Evolutionary conservation across 2,797 vertebrate genomes (phyloP).

Genomic region (Sphenopsis melanotis): DNA sequence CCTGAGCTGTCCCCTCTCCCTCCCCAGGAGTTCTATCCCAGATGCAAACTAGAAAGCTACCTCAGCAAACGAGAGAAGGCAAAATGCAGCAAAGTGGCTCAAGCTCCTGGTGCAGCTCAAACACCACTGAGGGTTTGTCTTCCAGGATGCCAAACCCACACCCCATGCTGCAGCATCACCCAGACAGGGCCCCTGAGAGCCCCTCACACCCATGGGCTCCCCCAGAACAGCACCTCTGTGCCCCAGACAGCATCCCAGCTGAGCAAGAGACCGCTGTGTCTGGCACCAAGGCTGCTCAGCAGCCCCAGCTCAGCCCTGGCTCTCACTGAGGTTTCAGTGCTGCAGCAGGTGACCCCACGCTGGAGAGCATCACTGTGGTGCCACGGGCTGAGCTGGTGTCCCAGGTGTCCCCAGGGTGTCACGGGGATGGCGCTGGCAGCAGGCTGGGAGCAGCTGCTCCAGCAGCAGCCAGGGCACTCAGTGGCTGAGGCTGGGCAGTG

Average conservation of each 20-base stretch:
- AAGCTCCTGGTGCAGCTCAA: background rate
- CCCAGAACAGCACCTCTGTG: background rate
- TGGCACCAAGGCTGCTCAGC: background rate
- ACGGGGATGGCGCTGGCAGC: rapidly evolving
- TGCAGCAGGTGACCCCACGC: background rate
- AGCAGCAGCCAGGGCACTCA: background rate
- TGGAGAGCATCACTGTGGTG: rapidly evolving
- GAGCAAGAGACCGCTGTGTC: rapidly evolving
- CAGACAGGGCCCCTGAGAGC: background rate
- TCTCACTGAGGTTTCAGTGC: background rate
- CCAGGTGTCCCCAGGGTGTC: background rate
- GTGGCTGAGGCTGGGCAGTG: background rate
- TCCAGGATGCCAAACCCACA: rapidly evolving
- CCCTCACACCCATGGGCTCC: rapidly evolving
- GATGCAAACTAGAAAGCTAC: background rate
- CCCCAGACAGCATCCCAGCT: rapidly evolving
- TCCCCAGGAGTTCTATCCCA: background rate
- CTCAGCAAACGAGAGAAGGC: background rate
- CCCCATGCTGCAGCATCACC: rapidly evolving
- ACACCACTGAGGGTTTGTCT: background rate
- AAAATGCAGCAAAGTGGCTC: background rate
- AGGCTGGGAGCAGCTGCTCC: background rate
- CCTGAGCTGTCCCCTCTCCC: background rate
- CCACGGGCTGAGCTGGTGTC: rapidly evolving
- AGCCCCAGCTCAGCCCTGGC: background rate